A percentile compares a stretch with the other conserved stretches of the same genome.
Evolutionary conservation across 2,113 vertebrate genomes (phyloP).

Genomic region (Nycticorax nycticorax): DNA sequence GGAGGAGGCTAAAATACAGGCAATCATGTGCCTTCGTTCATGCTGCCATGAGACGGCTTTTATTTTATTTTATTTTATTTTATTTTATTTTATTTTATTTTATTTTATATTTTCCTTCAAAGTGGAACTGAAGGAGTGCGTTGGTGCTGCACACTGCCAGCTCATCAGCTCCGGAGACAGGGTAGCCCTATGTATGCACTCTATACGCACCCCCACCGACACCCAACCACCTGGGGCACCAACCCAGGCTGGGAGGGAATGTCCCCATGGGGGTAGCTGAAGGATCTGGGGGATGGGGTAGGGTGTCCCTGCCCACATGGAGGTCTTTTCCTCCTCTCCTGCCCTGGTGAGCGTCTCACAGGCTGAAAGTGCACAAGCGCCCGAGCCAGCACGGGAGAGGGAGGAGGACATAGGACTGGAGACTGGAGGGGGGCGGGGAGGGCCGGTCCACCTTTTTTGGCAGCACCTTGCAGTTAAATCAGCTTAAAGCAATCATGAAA

Average conservation of each 20-base stretch:
- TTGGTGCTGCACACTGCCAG: neutral
- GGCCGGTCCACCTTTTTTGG: neutral
- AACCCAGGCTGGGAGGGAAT: fast-evolving
- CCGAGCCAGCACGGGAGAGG: fast-evolving
- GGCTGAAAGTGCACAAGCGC: fast-evolving
- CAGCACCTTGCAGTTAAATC: neutral
- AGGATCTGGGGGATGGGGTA: neutral
- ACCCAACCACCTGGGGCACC: neutral
- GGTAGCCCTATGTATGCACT: fast-evolving
- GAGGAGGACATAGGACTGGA: neutral
- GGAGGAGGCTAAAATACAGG: neutral
- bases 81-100: neutral
- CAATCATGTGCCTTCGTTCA: neutral
- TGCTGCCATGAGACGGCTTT: fast-evolving
- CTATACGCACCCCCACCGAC: neutral
- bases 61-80: neutral
- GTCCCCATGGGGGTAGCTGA: fast-evolving
- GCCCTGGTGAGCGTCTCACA: fast-evolving
- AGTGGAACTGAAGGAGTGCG: fast-evolving
- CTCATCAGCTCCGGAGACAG: neutral
- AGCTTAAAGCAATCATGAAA: neutral
- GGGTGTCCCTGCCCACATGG: neutral
- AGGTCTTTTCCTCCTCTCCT: neutral
- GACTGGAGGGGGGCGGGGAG: neutral
- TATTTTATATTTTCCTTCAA: neutral